Percentiles rank a stretch among this genome's conserved stretches.
phyloP scores from a whole-genome alignment of 2,113 vertebrate genomes.

The Clupea harengus region DNA sequence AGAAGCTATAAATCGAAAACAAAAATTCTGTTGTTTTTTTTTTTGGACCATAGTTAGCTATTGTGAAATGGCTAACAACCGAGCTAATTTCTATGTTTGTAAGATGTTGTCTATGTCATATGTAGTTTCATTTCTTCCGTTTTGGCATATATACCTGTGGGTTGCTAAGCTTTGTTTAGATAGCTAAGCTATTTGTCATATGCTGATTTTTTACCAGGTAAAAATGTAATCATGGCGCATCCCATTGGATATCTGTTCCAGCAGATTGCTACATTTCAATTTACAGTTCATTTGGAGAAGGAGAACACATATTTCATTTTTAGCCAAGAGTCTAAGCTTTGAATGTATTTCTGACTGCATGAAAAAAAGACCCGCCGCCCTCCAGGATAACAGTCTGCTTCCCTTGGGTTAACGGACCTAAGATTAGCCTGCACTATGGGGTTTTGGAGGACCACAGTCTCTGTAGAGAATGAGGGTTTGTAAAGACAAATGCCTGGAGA shows the following conservation, averaged over 20 bases:
- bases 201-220: not conserved
- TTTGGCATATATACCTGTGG: not conserved
- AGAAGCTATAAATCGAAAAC: not conserved
- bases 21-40: not conserved
- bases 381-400: not conserved
- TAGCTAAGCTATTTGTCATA: constrained; percentile 1
- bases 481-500: not conserved
- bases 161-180: not conserved
- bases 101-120: not conserved
- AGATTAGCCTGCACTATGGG: not conserved
- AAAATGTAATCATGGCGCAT: not conserved
- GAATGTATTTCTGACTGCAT: constrained; percentile 1
- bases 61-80: not conserved
- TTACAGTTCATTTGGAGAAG: not conserved
- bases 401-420: not conserved
- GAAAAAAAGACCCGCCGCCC: not conserved
- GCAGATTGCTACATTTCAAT: not conserved
- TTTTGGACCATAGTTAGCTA: not conserved
- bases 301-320: not conserved
- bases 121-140: not conserved
- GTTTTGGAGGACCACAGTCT: not conserved
- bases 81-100: not conserved
- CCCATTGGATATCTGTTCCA: not conserved
- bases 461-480: not conserved
- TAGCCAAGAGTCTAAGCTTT: not conserved